These are phyloP conservation scores for Centropus bengalensis DNA, from an alignment of 2,113 vertebrate species.

Conservation along the genomic window DNA sequence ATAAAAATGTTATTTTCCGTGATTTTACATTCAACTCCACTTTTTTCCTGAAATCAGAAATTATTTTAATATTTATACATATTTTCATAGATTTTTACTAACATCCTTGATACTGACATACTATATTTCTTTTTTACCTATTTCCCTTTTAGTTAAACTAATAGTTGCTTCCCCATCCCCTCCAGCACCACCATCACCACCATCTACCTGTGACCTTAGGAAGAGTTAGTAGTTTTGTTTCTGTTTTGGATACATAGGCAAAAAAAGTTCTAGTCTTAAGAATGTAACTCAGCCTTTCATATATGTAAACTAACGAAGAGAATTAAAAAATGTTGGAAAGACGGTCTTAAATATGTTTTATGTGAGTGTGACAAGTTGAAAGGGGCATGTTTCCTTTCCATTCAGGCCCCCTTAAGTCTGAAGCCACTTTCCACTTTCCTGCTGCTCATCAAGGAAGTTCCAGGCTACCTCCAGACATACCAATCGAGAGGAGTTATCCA, in stretches of 20 bases:
- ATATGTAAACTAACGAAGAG: constrained; percentile 7
- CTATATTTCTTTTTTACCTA: neutral
- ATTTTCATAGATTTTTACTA: constrained; percentile 11
- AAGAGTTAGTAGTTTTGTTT: constrained; percentile 11
- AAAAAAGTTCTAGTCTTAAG: neutral
- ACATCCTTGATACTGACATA: neutral
- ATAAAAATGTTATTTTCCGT: constrained; percentile 60
- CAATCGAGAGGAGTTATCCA: neutral
- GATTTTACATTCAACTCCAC: constrained; percentile 57
- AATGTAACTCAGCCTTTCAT: constrained; percentile 12
- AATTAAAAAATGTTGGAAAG: neutral
- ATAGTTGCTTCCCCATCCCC: neutral
- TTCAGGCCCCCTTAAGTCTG: neutral
- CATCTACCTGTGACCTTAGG: neutral
- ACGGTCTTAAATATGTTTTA: neutral
- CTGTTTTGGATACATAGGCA: neutral
- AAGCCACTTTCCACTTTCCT: neutral
- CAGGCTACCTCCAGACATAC: neutral
- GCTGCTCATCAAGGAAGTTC: neutral
- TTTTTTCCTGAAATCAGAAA: constrained; percentile 52
- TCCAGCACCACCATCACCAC: neutral
- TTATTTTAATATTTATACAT: constrained; percentile 41
- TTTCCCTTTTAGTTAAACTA: neutral
- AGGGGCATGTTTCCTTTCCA: neutral
- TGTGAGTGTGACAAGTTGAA: neutral